Percentiles rank a stretch among this genome's conserved stretches.
Conservation (phyloP, 1,140 invertebrate genomes). For the Drosophila saltans region DNA sequence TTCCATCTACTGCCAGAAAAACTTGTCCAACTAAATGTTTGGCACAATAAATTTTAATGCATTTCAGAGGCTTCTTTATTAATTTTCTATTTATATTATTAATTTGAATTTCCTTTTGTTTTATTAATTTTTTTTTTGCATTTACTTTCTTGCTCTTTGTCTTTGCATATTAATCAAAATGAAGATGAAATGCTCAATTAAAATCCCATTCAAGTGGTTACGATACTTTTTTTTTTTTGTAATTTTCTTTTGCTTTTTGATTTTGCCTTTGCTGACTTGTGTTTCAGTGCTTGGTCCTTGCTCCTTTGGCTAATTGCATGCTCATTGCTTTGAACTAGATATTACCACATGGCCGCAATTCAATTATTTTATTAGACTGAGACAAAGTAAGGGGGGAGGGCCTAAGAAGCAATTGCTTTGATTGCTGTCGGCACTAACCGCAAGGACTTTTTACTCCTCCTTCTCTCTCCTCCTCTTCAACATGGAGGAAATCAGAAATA, state of each 20-base stretch:
- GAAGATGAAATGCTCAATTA: slow-evolving; percentile 8
- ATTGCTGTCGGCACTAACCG: slow-evolving; percentile 62
- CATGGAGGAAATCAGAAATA: neutral
- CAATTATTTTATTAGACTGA: slow-evolving; percentile 75
- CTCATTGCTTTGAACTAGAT: slow-evolving; percentile 70
- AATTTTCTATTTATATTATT: no score
- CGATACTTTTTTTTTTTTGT: neutral
- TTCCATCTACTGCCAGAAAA: no score
- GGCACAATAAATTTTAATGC: no score
- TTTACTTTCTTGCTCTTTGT: slow-evolving; percentile 1
- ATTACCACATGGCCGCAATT: slow-evolving; percentile 73
- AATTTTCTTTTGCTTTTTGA: slow-evolving; percentile 20
- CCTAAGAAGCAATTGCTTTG: slow-evolving; percentile 69
- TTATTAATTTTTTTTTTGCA: neutral
- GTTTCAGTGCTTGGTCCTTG: slow-evolving; percentile 18
- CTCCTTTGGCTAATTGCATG: slow-evolving; percentile 61
- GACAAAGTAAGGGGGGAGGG: slow-evolving; percentile 24
- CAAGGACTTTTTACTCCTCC: slow-evolving; percentile 40
- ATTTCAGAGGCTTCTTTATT: no score
- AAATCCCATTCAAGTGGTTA: slow-evolving; percentile 10
- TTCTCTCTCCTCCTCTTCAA: neutral
- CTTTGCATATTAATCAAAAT: slow-evolving; percentile 8
- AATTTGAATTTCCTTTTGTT: no score
- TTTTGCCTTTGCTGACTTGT: slow-evolving; percentile 28
- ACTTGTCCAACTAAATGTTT: no score